Base-by-base conservation (phyloP, 1,140 invertebrate genomes). In the Anoplolepis gracilipes region DNA sequence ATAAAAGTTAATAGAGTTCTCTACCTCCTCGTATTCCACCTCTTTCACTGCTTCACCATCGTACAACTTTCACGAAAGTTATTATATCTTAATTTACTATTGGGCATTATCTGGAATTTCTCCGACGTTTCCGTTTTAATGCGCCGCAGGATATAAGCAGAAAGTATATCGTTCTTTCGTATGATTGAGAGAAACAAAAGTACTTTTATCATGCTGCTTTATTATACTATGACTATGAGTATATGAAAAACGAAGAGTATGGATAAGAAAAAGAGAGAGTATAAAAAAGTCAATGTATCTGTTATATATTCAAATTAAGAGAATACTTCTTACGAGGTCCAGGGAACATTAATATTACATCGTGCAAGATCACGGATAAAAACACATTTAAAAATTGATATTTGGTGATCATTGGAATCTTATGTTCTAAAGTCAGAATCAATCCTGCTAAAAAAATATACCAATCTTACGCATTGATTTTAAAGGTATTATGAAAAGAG, bases 1-100 rank as follows among this genome's bases (percentile, higher is more conserved):
- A 94, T 94, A 94, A 94, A 94, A 94, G 93, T 93, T 93, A 93
- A 94, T 94, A 90, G 93, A 93, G 91, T 93, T 93, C 91, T 91
- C 84, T 90, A 84, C 84, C 90, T 87, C 72, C 70, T 87, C 76
- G 85, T 69, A 78, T 88, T 89, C 86, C 78, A 86, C 67, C 84
- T 86, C 85, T 87, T 90, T 84, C 86, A 81, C 85, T 84, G 86
- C 86, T 85, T 90, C 69, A 86, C 84, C 88, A 86, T 85, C 88
- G 86, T 85, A 87, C 90, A 91, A 90, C 92, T 93, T 93, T 93
- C 85, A 92, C 90, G 88, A 93, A 93, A 93, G 92, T 94, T 94
- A 93, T 94, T 92, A 92, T 91, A 92, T 92, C 92, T 92, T 92
- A 93, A 93, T 93, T 93, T 92, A 93, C 89, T 91, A 92, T 93